Evolutionary conservation across 2,113 vertebrate genomes (phyloP).

Genomic region (Poeciliopsis prolifica): DNA sequence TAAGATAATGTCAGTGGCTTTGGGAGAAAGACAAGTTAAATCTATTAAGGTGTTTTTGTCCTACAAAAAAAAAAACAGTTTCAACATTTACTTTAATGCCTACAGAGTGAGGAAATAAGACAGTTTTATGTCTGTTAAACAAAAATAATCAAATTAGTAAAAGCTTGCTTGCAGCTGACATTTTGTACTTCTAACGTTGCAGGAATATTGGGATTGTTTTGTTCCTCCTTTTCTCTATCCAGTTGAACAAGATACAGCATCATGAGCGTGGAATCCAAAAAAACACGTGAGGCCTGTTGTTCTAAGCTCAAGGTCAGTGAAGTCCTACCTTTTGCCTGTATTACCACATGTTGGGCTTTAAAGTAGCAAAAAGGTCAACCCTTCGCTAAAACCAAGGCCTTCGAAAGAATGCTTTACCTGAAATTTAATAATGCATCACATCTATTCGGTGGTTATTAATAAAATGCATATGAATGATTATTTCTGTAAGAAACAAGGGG

Average conservation of each 20-base stretch:
- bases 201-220: slow-evolving; percentile 23
- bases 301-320: slow-evolving; percentile 80
- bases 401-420: too few species aligned
- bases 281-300: slow-evolving; percentile 60
- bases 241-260: slow-evolving; percentile 27
- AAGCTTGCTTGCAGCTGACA: too few species aligned
- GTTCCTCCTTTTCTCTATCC: background rate
- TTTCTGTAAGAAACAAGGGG: background rate
- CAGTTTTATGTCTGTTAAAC: too few species aligned
- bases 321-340: background rate
- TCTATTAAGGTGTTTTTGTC: background rate
- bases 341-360: background rate
- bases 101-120: background rate
- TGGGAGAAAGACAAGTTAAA: background rate
- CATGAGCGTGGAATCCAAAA: slow-evolving; percentile 78
- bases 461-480: background rate
- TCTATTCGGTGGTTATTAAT: background rate
- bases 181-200: background rate
- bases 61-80: background rate
- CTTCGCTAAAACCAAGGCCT: background rate
- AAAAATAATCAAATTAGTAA: background rate
- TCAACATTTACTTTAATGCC: background rate
- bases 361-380: background rate
- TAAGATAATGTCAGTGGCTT: too few species aligned
- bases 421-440: background rate